Evolutionary conservation across 2,113 vertebrate genomes (phyloP), one percentile per base, ranked within the genome.

Genomic region (Suricata suricatta): DNA sequence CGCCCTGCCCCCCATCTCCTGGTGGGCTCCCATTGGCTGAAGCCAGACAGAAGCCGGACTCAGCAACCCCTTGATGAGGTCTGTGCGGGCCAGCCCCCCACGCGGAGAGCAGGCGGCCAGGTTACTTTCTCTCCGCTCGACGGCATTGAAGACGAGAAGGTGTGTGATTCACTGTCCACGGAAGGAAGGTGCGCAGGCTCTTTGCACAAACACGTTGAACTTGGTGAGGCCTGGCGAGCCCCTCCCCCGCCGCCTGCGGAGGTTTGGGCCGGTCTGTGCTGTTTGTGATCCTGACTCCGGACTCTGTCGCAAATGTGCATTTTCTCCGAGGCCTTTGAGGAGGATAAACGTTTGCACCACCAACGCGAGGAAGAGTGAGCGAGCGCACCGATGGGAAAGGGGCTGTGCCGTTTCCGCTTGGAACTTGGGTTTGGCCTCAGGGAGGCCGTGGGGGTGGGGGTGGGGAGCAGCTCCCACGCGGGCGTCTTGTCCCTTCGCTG

Each of bases 341-440:
- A 41, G 1, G 29, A 2, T 1, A 27, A 44, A 7, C 0, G 0
- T 2, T 38, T 23, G 38, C n/a, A 33, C 47, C 7, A 0, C 27
- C 74, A 5, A 7, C 9, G 11, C n/a, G 27, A 3, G 12, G 13
- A 38, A 7, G 68, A 7, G 76, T 1, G 2, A 35, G 2, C 0
- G 1, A 35, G 2, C 0, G 3, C 10, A 1, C 47, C 3, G 31
- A 2, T 0, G 21, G 63, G 8, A 4, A 14, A 8, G 9, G 11
- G 6, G 16, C 14, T 17, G 52, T 12, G 72, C 16, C 54, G 85
- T 33, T 14, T 15, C 14, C 27, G 10, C 35, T 9, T 1, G 90
- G 68, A 50, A 52, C 17, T 27, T 7, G 0, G 87, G 69, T 7
- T 44, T 54, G 31, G 54, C 6, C 0, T 1, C 41, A 0, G 74